Conservation (phyloP, 2,888 invertebrate species). For the Ectemnius continuus region DNA sequence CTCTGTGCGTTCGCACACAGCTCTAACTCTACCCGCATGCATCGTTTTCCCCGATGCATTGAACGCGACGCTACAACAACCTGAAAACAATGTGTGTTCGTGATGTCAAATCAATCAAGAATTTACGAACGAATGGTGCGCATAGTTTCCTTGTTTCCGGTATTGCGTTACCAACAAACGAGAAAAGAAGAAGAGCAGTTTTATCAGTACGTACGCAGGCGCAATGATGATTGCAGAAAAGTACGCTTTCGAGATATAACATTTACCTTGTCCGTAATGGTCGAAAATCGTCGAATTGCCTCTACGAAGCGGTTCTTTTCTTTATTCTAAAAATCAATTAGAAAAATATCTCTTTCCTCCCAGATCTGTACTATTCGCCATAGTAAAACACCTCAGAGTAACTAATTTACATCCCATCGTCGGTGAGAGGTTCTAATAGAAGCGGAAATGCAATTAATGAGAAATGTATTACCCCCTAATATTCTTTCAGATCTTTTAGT, state of each 20-base stretch:
- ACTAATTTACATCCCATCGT: slow-evolving; percentile 44
- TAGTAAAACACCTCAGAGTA: slow-evolving; percentile 53
- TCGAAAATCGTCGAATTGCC: slow-evolving; percentile 40
- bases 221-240: slow-evolving; percentile 45
- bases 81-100: slow-evolving; percentile 21
- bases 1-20: slow-evolving; percentile 12
- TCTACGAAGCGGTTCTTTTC: slow-evolving; percentile 46
- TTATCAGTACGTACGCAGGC: slow-evolving; percentile 38
- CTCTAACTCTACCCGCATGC: slow-evolving; percentile 13
- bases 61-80: slow-evolving; percentile 39
- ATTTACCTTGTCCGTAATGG: slow-evolving; percentile 33
- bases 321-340: slow-evolving; percentile 62
- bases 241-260: slow-evolving; percentile 35
- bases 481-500: slow-evolving; percentile 52
- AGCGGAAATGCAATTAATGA: slow-evolving; percentile 57
- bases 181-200: slow-evolving; percentile 27
- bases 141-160: slow-evolving; percentile 15
- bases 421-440: slow-evolving; percentile 46
- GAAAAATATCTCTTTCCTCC: slow-evolving; percentile 56
- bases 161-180: slow-evolving; percentile 23
- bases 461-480: slow-evolving; percentile 47
- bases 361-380: slow-evolving; percentile 58
- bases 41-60: slow-evolving; percentile 9
- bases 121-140: slow-evolving; percentile 43
- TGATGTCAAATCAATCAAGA: slow-evolving; percentile 38